A percentile compares a stretch with the other conserved stretches of the same genome.
phyloP scores from a whole-genome alignment of 2,888 invertebrate genomes.

The Eledone cirrhosa region DNA sequence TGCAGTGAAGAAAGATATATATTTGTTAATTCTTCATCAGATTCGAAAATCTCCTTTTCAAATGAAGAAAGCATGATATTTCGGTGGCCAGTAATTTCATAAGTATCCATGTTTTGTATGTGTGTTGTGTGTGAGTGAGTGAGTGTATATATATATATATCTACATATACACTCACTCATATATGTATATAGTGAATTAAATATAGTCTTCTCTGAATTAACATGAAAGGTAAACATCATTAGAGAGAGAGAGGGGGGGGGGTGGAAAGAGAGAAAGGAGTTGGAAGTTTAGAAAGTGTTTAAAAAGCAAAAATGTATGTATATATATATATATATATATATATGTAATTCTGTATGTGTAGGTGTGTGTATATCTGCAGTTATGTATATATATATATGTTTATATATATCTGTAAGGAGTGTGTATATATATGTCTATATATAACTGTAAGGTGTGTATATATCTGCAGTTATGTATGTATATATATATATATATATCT shows the following conservation, averaged over 20 bases:
- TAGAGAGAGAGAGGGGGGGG: too few species aligned
- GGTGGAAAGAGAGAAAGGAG: background rate
- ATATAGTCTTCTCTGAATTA: too few species aligned
- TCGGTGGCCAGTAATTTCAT: too few species aligned
- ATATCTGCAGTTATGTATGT: background rate
- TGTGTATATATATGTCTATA: background rate
- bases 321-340: background rate
- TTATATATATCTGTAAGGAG: too few species aligned
- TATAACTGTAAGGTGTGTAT: background rate
- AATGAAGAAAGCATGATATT: background rate
- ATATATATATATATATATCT: background rate
- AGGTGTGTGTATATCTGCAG: too few species aligned
- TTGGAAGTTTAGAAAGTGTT: background rate
- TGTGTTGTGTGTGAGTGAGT: too few species aligned
- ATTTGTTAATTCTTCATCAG: conserved; percentile 15
- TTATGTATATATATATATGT: background rate
- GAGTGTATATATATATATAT: too few species aligned
- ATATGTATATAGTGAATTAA: too few species aligned
- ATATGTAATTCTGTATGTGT: too few species aligned
- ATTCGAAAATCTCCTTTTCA: background rate
- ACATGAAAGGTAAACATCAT: too few species aligned
- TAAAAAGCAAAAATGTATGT: background rate
- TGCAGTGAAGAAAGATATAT: background rate
- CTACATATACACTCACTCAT: too few species aligned
- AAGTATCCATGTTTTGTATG: too few species aligned